Evolutionary conservation across 2,113 vertebrate genomes (phyloP).

Genomic region (Etia nguti): DNA sequence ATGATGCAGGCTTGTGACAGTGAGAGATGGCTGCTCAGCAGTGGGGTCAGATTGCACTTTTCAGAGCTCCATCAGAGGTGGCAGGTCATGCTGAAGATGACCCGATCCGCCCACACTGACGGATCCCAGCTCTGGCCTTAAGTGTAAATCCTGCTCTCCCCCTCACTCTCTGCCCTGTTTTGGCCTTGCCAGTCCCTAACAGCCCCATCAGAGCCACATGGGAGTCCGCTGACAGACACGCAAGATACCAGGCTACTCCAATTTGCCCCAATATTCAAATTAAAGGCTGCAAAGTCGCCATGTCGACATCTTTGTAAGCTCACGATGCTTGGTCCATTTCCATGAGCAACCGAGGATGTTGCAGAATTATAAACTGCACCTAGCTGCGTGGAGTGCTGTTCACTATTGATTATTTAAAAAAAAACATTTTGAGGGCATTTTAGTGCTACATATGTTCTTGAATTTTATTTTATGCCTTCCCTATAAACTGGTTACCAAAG

Average conservation of each 20-base stretch:
- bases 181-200: conserved; percentile 56
- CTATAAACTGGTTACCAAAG: neutral
- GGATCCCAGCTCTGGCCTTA: conserved; percentile 45
- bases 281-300: conserved; percentile 12
- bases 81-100: conserved; percentile 64
- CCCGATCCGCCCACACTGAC: conserved; percentile 63
- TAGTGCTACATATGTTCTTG: neutral
- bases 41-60: conserved; percentile 63
- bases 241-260: conserved; percentile 22
- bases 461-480: neutral
- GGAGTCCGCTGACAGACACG: conserved; percentile 58
- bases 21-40: conserved; percentile 53
- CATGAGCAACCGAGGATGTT: neutral
- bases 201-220: conserved; percentile 58
- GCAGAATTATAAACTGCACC: neutral
- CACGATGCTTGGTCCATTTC: neutral
- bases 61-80: conserved; percentile 58
- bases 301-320: conserved; percentile 13
- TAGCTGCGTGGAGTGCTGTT: neutral
- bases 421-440: neutral
- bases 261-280: conserved; percentile 37
- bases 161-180: conserved; percentile 24
- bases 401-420: neutral
- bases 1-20: conserved; percentile 36
- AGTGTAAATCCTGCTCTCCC: conserved; percentile 33